Base-by-base conservation (phyloP, 2,888 invertebrate species). In the Julus scandinavius region DNA sequence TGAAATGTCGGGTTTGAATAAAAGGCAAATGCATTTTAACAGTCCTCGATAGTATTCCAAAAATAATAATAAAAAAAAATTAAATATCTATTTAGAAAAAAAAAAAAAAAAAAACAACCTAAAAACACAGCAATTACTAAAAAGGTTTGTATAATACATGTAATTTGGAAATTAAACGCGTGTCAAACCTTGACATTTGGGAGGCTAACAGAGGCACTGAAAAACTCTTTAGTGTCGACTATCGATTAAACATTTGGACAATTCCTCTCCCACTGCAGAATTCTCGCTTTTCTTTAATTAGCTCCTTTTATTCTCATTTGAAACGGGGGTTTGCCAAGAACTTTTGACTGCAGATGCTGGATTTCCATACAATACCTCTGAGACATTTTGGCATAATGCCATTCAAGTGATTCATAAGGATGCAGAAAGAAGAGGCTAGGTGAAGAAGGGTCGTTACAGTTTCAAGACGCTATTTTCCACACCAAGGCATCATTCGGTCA, bases 401-500 rank as follows among this genome's bases (percentile, higher is more conserved):
- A 72, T 72, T 0, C 17, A 17, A 29, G 29, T n/a, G 29, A 72
- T 72, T 72, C 29, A 6, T 29, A 29, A 11, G 29, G 58, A 58
- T 2, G 58, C 17, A n/a, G 72, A 72, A 72, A 29, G 58, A 13
- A 72, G 7, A 58, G 58, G n/a, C n/a, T 58, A n/a, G 58, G 58
- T 58, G 72, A 72, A 72, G 72, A 72, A 72, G 11, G 72, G 72
- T 72, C 72, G 72, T 72, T 72, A 29, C 72, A 72, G 6, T 72
- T 72, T 29, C 29, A 29, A 63, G 63, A 6, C 20, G 11, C 20
- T 29, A 5, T 63, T 63, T 20, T 63, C 20, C 20, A 1, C 20
- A 5, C 17, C 9, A 86, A 86, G 40, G 20, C 50, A 86, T 49
- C 29, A 5, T 49, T 11, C 50, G 49, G 72, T 72, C 29, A 86